Evolutionary conservation across 2,113 vertebrate genomes (phyloP), one percentile per base, ranked within the genome.

Genomic region (Physeter macrocephalus): DNA sequence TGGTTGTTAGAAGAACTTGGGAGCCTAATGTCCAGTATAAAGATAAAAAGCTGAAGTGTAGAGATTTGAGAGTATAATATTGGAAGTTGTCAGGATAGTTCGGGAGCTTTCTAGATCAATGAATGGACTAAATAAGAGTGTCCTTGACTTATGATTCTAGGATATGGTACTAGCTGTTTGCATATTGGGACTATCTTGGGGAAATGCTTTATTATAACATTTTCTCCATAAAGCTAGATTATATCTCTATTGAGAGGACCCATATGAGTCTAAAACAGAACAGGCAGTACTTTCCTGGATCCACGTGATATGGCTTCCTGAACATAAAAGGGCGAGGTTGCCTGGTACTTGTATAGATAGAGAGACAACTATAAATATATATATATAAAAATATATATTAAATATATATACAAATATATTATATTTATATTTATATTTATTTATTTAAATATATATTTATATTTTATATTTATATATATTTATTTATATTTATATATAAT

Each of bases 141-240:
- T 61, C 83, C 95, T 89, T 69, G 54, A 90, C 54, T 74, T 93
- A 49, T 0, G 69, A 74, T 81, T 87, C 67, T 93, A 87, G 34
- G 11, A 67, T 83, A 9, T 82, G 12, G 7, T 41, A 12, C 7
- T 74, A 62, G 34, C 6, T 0, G 31, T 92, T 91, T 84, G 43
- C 10, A 86, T 78, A 46, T 5, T 61, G 54, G 27, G 14, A 71
- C 41, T 71, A 64, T 64, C 23, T 77, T n/a, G n/a, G 21, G 29
- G 6, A 77, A 93, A 89, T 88, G 43, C 39, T 88, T 85, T 91
- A 57, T 62, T 92, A 18, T 52, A 81, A 95, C n/a, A 86, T 86
- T 97, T 59, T 57, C 43, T 84, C 49, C 71, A 41, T 74, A 59
- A 59, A 80, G 18, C 36, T 84, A 74, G 46, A 81, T 59, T 84